A percentile compares a stretch with the other conserved stretches of the same genome.
phyloP scores from a whole-genome alignment of 2,888 invertebrate genomes.

The Ametastegia equiseti region DNA sequence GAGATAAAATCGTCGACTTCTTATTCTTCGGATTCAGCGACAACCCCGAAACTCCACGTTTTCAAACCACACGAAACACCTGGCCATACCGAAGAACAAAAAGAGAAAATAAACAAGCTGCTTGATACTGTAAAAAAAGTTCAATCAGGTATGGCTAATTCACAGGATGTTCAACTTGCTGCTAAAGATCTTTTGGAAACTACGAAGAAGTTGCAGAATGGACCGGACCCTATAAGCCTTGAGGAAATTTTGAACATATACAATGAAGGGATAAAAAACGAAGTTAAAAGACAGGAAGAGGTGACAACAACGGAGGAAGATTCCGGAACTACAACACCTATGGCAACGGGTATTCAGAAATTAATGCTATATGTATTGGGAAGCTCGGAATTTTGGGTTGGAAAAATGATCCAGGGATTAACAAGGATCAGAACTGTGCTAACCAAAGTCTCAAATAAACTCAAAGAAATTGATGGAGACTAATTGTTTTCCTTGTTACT shows the following conservation, averaged over 20 bases:
- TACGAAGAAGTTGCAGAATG: conserved; percentile 66
- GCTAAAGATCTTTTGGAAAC: conserved; percentile 66
- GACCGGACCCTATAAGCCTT: conserved; percentile 70
- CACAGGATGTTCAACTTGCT: conserved; percentile 64
- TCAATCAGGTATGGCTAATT: conserved; percentile 69
- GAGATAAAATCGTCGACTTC: background rate
- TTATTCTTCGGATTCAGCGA: conserved; percentile 38
- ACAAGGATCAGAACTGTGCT: conserved; percentile 62
- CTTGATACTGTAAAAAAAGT: conserved; percentile 70
- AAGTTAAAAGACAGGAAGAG: conserved; percentile 70
- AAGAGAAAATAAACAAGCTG: conserved; percentile 73
- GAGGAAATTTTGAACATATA: conserved; percentile 70
- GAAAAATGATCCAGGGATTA: conserved; percentile 64
- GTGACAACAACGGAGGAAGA: conserved; percentile 56
- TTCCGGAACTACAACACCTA: conserved; percentile 49
- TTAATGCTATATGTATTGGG: conserved; percentile 66
- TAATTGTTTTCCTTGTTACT: conserved; percentile 42
- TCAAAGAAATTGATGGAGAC: conserved; percentile 55
- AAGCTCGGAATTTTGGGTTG: conserved; percentile 63
- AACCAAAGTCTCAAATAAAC: conserved; percentile 59
- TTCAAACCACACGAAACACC: conserved; percentile 73
- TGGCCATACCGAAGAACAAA: conserved; percentile 76
- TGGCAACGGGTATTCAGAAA: conserved; percentile 69
- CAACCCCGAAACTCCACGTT: conserved; percentile 65
- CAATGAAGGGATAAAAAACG: conserved; percentile 70